Conservation (phyloP, 2,113 vertebrate species). For the Microtus montanus region DNA sequence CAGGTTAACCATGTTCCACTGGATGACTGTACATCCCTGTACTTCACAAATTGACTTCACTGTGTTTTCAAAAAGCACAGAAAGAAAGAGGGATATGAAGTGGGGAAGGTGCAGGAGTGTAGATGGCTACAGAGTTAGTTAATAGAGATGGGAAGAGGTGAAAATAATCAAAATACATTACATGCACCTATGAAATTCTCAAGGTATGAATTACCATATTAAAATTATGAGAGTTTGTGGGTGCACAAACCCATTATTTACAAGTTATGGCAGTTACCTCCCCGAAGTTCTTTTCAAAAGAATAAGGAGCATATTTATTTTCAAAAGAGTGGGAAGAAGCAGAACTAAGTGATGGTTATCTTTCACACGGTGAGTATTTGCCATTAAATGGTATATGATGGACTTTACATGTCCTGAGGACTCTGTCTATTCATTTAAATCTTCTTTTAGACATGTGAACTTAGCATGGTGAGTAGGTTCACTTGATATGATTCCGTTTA, state of each 20-base stretch:
- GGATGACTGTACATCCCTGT: too few species aligned
- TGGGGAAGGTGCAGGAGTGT: background rate
- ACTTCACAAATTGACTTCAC: background rate
- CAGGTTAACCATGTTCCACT: background rate
- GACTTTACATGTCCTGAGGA: background rate
- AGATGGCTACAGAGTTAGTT: background rate
- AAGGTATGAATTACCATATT: background rate
- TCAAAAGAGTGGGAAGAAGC: background rate
- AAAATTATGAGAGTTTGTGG: background rate
- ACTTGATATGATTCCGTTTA: background rate
- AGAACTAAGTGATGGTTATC: background rate
- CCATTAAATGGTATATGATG: background rate
- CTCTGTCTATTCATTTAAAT: background rate
- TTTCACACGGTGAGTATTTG: background rate
- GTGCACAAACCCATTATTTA: background rate
- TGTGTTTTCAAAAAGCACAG: background rate
- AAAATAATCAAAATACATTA: background rate
- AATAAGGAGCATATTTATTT: constrained; percentile 9
- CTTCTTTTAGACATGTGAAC: constrained; percentile 1
- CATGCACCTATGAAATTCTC: background rate
- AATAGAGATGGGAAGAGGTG: too few species aligned
- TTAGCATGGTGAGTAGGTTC: background rate
- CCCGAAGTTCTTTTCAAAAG: background rate
- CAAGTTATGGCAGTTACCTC: background rate
- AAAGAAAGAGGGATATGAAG: background rate